Percentiles rank a stretch among this genome's conserved stretches.
These are phyloP conservation scores for Mongoloraphidia duomilia DNA, from an alignment of 2,888 invertebrate species.

Conservation along the genomic window DNA sequence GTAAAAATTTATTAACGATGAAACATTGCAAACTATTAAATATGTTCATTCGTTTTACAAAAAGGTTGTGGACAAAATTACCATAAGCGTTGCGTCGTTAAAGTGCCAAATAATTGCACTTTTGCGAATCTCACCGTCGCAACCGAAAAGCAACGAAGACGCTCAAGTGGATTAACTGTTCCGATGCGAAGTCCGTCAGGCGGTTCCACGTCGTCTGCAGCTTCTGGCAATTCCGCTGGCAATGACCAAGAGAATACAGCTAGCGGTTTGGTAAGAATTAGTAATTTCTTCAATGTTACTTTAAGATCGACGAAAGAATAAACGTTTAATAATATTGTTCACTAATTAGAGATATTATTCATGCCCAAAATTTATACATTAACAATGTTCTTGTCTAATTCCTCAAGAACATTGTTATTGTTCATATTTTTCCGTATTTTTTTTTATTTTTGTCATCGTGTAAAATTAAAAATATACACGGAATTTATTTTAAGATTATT, in stretches of 20 bases:
- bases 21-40: too few species aligned
- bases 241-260: conserved; percentile 30
- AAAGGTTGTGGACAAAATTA: conserved; percentile 94
- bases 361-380: too few species aligned
- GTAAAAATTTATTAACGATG: too few species aligned
- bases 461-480: too few species aligned
- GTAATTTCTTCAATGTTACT: conserved; percentile 28
- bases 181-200: conserved; percentile 60
- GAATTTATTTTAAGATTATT: too few species aligned
- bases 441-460: too few species aligned
- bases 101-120: conserved; percentile 95
- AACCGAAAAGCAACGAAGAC: conserved; percentile 27
- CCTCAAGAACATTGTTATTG: too few species aligned
- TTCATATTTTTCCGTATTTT: too few species aligned
- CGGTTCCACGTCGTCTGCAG: conserved; percentile 51
- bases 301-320: conserved; percentile 22
- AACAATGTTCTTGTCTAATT: too few species aligned
- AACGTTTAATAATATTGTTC: conserved; percentile 1
- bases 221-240: conserved; percentile 36
- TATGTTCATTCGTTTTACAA: too few species aligned
- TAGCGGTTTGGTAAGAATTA: conserved; percentile 63
- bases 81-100: conserved; percentile 94
- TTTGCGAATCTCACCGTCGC: conserved; percentile 29
- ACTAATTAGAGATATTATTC: too few species aligned
- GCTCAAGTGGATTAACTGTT: conserved; percentile 34